A percentile compares a stretch with the other conserved stretches of the same genome.
Conservation (phyloP, 1,140 invertebrate species). For the Melanaphis sacchari region DNA sequence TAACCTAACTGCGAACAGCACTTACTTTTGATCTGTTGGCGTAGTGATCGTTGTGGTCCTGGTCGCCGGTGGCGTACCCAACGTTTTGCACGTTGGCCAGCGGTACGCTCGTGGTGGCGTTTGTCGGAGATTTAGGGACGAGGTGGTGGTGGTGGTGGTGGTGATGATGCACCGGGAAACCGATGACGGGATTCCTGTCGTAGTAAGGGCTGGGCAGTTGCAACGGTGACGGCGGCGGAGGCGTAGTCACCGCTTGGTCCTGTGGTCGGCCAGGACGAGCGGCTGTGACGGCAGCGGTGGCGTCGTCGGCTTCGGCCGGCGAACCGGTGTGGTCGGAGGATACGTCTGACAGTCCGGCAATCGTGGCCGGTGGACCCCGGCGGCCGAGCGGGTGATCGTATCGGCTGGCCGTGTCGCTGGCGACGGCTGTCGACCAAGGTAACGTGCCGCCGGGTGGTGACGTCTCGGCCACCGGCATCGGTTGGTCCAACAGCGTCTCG, state of each 20-base stretch:
- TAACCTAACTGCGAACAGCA: too few relatives aligned
- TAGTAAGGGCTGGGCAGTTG: slow-evolving; percentile 12
- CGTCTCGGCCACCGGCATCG: neutral
- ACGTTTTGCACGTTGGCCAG: slow-evolving; percentile 38
- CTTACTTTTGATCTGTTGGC: slow-evolving; percentile 10
- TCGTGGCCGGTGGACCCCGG: neutral
- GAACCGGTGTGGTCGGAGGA: neutral
- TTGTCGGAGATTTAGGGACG: neutral
- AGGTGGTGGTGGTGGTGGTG: neutral
- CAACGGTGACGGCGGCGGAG: neutral
- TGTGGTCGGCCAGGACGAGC: neutral
- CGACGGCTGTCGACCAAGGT: neutral
- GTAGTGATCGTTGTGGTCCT: neutral
- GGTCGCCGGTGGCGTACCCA: neutral
- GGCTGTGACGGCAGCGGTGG: neutral
- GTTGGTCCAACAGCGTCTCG: neutral
- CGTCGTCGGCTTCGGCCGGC: neutral
- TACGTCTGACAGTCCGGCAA: neutral
- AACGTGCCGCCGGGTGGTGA: neutral
- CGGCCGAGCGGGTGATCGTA: neutral
- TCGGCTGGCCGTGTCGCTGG: neutral
- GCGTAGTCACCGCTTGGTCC: neutral
- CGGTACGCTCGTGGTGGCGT: neutral
- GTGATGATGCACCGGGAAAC: neutral
- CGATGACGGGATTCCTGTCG: slow-evolving; percentile 21